These are phyloP conservation scores for Drosophila monieri DNA, from an alignment of 2,888 invertebrate species.

Conservation along the genomic window DNA sequence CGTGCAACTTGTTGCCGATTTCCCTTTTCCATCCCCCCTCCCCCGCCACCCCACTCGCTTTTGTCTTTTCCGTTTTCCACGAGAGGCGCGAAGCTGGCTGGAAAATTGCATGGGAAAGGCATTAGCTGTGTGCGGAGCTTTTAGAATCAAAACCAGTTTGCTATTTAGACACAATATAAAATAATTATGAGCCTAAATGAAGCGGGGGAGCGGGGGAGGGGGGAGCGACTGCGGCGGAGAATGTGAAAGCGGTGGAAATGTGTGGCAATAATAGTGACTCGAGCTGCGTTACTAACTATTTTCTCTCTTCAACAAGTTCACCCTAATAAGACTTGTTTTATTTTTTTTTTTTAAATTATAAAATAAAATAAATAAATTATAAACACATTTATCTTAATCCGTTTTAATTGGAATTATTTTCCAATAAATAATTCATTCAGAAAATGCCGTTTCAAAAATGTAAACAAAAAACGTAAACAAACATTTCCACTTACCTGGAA, in stretches of 20 bases:
- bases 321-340: too few species aligned
- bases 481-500: too few species aligned
- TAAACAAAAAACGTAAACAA: too few species aligned
- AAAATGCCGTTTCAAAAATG: too few species aligned
- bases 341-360: too few species aligned
- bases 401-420: too few species aligned
- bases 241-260: conserved; percentile 2
- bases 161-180: conserved; percentile 10
- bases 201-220: neutral
- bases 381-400: too few species aligned
- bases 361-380: too few species aligned
- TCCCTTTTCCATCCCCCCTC: neutral
- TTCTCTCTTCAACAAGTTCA: neutral
- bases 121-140: conserved; percentile 6
- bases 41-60: neutral
- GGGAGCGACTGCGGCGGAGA: conserved; percentile 7
- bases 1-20: conserved; percentile 24
- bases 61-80: too few species aligned
- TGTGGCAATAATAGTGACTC: neutral
- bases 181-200: conserved; percentile 21
- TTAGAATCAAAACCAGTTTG: conserved; percentile 27
- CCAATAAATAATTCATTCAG: too few species aligned
- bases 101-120: conserved; percentile 28
- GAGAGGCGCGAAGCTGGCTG: conserved; percentile 4
- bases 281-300: neutral